phyloP scores from a whole-genome alignment of 92 coral and sea anemone species.

The Desmophyllum pertusum region DNA sequence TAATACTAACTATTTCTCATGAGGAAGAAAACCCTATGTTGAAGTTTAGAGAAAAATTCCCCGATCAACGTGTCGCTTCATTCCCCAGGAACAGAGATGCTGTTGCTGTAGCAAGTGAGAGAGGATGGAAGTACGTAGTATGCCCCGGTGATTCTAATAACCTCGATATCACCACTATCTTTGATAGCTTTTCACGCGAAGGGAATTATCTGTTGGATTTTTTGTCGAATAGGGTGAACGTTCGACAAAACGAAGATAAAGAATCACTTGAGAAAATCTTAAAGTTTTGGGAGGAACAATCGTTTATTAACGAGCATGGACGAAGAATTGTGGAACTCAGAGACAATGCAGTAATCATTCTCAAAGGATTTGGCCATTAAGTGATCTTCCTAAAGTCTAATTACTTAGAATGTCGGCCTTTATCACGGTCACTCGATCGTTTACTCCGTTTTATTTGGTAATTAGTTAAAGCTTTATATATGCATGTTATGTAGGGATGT shows the following conservation, averaged over 20 bases:
- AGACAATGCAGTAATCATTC: neutral
- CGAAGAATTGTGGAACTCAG: neutral
- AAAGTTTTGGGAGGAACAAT: neutral
- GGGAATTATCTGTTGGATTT: neutral
- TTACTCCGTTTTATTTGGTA: too few relatives aligned
- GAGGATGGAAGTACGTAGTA: neutral
- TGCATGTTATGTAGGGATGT: too few relatives aligned
- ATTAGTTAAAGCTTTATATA: too few relatives aligned
- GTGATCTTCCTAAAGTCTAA: too few relatives aligned
- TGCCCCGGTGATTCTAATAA: neutral
- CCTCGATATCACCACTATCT: neutral
- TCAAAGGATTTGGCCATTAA: neutral
- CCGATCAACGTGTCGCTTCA: neutral
- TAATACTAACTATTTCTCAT: neutral
- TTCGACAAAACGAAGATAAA: neutral
- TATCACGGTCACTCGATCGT: too few relatives aligned
- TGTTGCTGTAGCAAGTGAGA: neutral
- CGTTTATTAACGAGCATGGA: neutral
- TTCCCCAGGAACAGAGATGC: neutral
- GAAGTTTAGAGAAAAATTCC: neutral
- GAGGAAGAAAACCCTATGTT: neutral
- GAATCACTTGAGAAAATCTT: neutral
- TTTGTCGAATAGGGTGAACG: neutral
- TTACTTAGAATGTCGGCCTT: too few relatives aligned
- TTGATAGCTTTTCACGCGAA: neutral